Evolutionary conservation across 1,140 invertebrate species (phyloP), one percentile per base, ranked within the genome.

Genomic region (Heterodera schachtii): DNA sequence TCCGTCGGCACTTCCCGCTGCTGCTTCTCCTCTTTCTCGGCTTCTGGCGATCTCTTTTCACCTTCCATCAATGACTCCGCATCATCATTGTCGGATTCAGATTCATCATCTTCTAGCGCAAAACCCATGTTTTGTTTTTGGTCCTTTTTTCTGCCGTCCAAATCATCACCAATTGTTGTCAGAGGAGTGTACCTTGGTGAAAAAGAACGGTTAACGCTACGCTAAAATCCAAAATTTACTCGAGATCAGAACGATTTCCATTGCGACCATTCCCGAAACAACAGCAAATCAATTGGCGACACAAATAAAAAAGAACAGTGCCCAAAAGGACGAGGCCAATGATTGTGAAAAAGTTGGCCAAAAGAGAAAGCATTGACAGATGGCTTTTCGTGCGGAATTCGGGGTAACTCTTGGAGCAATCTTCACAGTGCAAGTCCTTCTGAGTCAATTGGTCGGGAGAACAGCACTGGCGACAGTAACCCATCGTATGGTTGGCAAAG

Each of bases 391-490:
- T 2, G 43, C 19, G 21, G 16, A 16, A 6, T 8, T 52, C 49
- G 44, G 21, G n/a, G 31, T 16, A 41, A 44, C 9, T n/a, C 43
- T 43, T 57, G 47, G 57, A 19, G 75, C 84, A 85, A 67, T 84
- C 81, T 67, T 86, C 84, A 73, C 86, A 87, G 8, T 81, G 83
- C 52, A 78, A 57, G 49, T 80, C 67, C 31, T 78, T 77, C 67
- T 41, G 57, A 47, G 66, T 8, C 60, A 69, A 79, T 60, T 87
- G 73, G 41, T 82, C 76, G 44, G 41, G 67, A 31, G 73, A 52
- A 84, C 88, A 89, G 66, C 88, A 89, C 2, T 83, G 81, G 71
- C 88, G 79, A 82, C 88, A 89, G 73, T 87, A 90, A 3, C 88
- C 87, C 47, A 86, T 79, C 7, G 87, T 85, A 13, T 81, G 44